Evolutionary conservation across 2,113 vertebrate genomes (phyloP).

Genomic region (Corythoichthys haematopterus): DNA sequence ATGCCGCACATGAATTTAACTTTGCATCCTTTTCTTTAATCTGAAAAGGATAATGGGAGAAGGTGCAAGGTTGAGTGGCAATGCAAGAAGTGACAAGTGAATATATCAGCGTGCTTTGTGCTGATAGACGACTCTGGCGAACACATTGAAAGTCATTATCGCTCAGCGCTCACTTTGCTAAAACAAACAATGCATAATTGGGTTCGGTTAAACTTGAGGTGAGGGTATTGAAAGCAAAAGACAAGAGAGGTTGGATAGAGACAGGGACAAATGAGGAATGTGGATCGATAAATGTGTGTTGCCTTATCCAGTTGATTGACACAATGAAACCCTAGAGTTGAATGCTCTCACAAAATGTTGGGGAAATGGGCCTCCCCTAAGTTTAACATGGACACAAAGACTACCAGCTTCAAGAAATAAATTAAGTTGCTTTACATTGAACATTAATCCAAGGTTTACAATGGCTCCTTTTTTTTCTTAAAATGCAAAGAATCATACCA

Average conservation of each 20-base stretch:
- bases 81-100: conserved; percentile 28
- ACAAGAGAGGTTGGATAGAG: conserved; percentile 26
- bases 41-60: conserved; percentile 49
- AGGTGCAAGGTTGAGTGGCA: conserved; percentile 26
- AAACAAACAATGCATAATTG: conserved; percentile 11
- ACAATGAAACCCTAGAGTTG: conserved; percentile 1
- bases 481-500: too few species aligned
- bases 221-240: conserved; percentile 22
- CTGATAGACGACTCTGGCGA: conserved; percentile 10
- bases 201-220: conserved; percentile 12
- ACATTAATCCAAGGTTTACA: too few species aligned
- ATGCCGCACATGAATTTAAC: conserved; percentile 42
- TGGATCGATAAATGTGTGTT: conserved; percentile 40
- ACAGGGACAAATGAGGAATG: conserved; percentile 30
- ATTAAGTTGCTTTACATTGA: too few species aligned
- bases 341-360: background rate
- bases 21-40: conserved; percentile 15
- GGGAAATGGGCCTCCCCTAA: too few species aligned
- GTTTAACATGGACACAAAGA: too few species aligned
- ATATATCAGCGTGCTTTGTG: conserved; percentile 24
- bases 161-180: conserved; percentile 8
- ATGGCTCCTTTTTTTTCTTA: too few species aligned
- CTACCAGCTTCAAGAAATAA: too few species aligned
- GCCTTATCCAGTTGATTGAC: conserved; percentile 43
- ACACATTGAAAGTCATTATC: conserved; percentile 22